Percentiles rank a stretch among this genome's conserved stretches.
phyloP scores from a whole-genome alignment of 2,888 invertebrate species.

The Tortricodes alternella region DNA sequence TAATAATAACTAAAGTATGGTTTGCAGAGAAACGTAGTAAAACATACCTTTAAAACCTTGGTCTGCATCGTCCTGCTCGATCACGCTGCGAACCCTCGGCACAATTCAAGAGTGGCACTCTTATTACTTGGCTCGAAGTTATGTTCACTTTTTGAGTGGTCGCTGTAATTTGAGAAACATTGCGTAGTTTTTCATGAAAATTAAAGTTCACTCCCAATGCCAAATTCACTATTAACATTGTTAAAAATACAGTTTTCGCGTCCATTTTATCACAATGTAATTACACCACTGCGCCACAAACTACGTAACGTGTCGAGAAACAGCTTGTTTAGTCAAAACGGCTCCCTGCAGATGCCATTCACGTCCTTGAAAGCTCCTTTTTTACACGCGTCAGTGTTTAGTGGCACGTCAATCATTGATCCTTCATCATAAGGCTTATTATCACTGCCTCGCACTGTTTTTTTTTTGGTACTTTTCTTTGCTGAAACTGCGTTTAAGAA shows the following conservation, averaged over 20 bases:
- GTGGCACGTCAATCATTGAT: conserved; percentile 66
- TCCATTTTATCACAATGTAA: conserved; percentile 56
- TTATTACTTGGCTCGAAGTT: conserved; percentile 57
- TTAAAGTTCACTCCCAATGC: conserved; percentile 48
- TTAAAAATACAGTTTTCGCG: conserved; percentile 50
- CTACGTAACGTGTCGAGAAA: conserved; percentile 33
- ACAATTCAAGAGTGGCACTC: conserved; percentile 59
- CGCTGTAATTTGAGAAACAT: conserved; percentile 35
- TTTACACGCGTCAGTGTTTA: conserved; percentile 50
- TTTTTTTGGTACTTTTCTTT: conserved; percentile 15
- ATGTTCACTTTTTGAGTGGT: conserved; percentile 38
- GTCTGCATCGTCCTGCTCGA: conserved; percentile 51
- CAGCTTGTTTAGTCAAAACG: conserved; percentile 51
- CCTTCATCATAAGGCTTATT: conserved; percentile 33
- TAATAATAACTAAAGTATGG: no score
- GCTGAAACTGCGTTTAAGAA: conserved; percentile 43
- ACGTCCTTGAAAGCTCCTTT: conserved; percentile 50
- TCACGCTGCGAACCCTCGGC: conserved; percentile 55
- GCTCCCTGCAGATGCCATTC: conserved; percentile 64
- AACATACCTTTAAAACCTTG: conserved; percentile 51
- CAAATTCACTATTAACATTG: conserved; percentile 42
- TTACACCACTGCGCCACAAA: conserved; percentile 51
- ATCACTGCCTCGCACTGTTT: conserved; percentile 19
- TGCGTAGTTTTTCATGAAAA: conserved; percentile 53
- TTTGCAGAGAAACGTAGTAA: no score